Evolutionary conservation across 1,140 invertebrate species (phyloP).

Genomic region (Nephila pilipes): DNA sequence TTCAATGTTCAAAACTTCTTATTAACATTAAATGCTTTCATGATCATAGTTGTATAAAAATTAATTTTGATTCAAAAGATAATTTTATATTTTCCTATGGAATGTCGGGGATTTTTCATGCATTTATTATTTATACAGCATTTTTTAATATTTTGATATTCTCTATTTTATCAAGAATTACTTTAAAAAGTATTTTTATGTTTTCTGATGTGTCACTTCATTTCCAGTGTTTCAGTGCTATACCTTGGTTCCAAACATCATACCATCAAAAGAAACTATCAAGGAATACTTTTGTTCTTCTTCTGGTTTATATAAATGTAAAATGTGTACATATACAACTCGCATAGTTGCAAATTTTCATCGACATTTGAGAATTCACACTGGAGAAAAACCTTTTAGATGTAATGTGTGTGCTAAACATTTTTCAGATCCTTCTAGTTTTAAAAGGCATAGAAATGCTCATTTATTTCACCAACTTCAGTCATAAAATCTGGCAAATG

Average conservation of each 20-base stretch:
- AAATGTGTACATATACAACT: not conserved
- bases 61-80: too few relatives aligned
- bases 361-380: not conserved
- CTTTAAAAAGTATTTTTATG: too few relatives aligned
- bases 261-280: not conserved
- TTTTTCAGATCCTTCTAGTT: conserved; percentile 24
- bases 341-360: not conserved
- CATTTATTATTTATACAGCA: too few relatives aligned
- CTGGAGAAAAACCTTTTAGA: not conserved
- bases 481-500: too few relatives aligned
- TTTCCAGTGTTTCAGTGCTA: not conserved
- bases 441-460: not conserved
- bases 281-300: not conserved
- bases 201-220: not conserved
- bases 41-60: too few relatives aligned
- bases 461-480: not conserved
- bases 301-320: conserved; percentile 4
- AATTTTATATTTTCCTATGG: too few relatives aligned
- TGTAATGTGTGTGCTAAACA: not conserved
- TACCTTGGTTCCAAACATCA: not conserved
- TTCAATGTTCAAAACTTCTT: too few relatives aligned
- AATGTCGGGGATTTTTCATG: too few relatives aligned
- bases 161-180: too few relatives aligned
- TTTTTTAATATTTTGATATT: too few relatives aligned
- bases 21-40: too few relatives aligned